Evolutionary conservation across 2,797 vertebrate genomes (phyloP).

Genomic region (Sternarchorhynchus goeldii): DNA sequence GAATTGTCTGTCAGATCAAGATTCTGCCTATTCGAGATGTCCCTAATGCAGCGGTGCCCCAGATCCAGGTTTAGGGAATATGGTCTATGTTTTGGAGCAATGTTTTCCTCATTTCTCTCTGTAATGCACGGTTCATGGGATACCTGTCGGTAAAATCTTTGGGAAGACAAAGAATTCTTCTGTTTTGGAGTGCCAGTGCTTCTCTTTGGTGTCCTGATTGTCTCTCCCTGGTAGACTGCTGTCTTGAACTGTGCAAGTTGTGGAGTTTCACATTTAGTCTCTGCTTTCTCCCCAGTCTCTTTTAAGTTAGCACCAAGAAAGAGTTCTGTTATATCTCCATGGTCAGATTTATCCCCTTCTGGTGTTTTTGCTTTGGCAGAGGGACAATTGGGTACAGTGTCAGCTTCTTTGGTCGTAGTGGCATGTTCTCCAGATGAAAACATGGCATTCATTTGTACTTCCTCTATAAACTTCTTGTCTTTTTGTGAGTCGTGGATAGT

Average conservation of each 20-base stretch:
- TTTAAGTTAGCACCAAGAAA: slow-evolving; percentile 58
- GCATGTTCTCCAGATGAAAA: slow-evolving; percentile 26
- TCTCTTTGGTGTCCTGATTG: slow-evolving; percentile 57
- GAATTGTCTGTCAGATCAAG: slow-evolving; percentile 61
- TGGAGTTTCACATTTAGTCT: slow-evolving; percentile 58
- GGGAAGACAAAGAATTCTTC: slow-evolving; percentile 66
- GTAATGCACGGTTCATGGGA: slow-evolving; percentile 68
- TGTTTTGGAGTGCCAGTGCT: slow-evolving; percentile 64
- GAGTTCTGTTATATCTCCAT: slow-evolving; percentile 47
- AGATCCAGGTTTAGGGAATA: slow-evolving; percentile 91
- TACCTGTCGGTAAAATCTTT: slow-evolving; percentile 70
- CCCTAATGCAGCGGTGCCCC: slow-evolving; percentile 72
- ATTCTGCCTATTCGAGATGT: slow-evolving; percentile 76
- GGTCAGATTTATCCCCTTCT: slow-evolving; percentile 43
- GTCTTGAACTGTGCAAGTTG: slow-evolving; percentile 49
- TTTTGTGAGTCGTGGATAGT: slow-evolving; percentile 10
- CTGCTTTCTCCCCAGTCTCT: slow-evolving; percentile 53
- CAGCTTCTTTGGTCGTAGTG: background rate
- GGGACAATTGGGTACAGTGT: slow-evolving; percentile 16
- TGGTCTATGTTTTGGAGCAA: slow-evolving; percentile 75
- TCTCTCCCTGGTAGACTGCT: slow-evolving; percentile 45
- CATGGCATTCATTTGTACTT: slow-evolving; percentile 20
- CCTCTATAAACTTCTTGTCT: slow-evolving; percentile 1
- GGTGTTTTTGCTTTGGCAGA: slow-evolving; percentile 24
- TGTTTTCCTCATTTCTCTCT: slow-evolving; percentile 68